phyloP scores from a whole-genome alignment of 2,113 vertebrate species.

The Mola mola region DNA sequence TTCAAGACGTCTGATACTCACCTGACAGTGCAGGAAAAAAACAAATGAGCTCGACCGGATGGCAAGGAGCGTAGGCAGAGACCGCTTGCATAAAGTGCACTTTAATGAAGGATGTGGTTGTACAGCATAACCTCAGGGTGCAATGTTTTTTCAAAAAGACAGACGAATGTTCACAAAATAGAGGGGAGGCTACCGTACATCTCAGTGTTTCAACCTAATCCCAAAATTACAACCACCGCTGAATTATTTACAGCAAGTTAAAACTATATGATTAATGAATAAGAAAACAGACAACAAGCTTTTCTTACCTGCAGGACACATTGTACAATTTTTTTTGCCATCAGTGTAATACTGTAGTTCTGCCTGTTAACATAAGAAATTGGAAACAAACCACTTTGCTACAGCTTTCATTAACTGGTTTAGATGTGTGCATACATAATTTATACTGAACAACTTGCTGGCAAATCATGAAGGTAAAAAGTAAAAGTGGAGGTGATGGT shows the following conservation, averaged over 20 bases:
- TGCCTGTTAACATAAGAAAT: constrained; percentile 26
- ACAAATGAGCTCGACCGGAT: constrained; percentile 20
- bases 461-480: background rate
- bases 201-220: background rate
- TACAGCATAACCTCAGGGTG: background rate
- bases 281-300: background rate
- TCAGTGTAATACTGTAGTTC: accelerated
- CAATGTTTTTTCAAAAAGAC: too few relatives aligned
- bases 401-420: background rate
- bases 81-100: constrained; percentile 24
- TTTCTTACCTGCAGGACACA: constrained; percentile 68
- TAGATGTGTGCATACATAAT: background rate
- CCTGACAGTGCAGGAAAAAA: constrained; percentile 49
- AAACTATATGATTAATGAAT: background rate
- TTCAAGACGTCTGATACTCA: constrained; percentile 8
- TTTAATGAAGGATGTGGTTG: constrained; percentile 80
- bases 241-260: constrained; percentile 22
- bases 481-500: background rate
- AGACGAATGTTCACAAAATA: too few relatives aligned
- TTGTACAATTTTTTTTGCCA: accelerated
- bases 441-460: background rate
- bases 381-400: background rate
- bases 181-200: too few relatives aligned
- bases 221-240: background rate
- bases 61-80: too few relatives aligned